phyloP scores from a whole-genome alignment of 1,140 invertebrate genomes.

The Penaeus chinensis region DNA sequence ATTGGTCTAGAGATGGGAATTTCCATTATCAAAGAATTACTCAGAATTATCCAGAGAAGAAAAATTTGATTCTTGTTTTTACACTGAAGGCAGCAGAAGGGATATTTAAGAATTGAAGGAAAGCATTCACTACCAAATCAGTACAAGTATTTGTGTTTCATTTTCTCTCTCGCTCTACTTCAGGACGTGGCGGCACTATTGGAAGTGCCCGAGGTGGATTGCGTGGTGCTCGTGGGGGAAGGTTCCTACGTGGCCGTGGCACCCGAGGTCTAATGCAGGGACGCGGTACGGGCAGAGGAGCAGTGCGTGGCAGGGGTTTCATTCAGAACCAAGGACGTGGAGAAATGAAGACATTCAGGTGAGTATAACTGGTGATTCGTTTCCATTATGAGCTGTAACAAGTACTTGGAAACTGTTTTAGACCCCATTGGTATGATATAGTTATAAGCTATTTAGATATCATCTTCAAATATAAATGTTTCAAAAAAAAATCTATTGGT shows the following conservation, averaged over 20 bases:
- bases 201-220: slow-evolving; percentile 1
- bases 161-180: neutral
- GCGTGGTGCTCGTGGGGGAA: slow-evolving; percentile 4
- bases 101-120: too few species aligned
- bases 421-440: too few species aligned
- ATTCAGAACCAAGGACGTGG: slow-evolving; percentile 18
- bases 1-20: too few species aligned
- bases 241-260: slow-evolving; percentile 30
- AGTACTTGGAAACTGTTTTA: too few species aligned
- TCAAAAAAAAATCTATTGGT: neutral
- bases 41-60: too few species aligned
- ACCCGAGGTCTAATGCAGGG: neutral
- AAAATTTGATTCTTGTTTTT: too few species aligned
- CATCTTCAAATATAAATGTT: too few species aligned
- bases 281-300: slow-evolving; percentile 21
- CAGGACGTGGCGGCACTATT: neutral
- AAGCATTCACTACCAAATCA: too few species aligned
- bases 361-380: neutral
- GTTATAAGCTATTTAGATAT: too few species aligned
- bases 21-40: too few species aligned
- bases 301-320: slow-evolving; percentile 15
- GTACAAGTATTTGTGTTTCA: too few species aligned
- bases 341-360: slow-evolving; percentile 14
- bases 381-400: neutral
- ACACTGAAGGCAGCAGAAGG: too few species aligned